Percentiles rank a stretch among this genome's conserved stretches.
Evolutionary conservation across 2,113 vertebrate genomes (phyloP).

Genomic region (Sakesphorus luctuosus): DNA sequence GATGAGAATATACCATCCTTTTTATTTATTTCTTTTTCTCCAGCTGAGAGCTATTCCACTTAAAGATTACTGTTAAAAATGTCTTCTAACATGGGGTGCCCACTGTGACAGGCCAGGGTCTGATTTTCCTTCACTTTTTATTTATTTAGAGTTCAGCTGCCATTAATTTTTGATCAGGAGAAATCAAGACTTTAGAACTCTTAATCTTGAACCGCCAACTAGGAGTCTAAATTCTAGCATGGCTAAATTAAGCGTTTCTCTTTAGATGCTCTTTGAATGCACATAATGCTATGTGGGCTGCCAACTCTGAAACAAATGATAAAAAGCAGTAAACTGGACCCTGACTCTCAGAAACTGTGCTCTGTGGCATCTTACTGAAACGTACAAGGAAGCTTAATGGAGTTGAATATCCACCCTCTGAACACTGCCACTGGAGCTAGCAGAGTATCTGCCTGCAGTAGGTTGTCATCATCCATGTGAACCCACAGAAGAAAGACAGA

Average conservation of each 20-base stretch:
- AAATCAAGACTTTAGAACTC: not conserved
- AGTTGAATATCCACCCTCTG: not conserved
- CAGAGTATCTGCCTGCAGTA: not conserved
- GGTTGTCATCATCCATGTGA: not conserved
- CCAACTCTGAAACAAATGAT: not conserved
- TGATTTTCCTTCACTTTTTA: not conserved
- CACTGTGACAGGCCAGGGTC: not conserved
- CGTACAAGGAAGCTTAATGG: not conserved
- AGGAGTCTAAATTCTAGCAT: not conserved
- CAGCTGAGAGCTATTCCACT: not conserved
- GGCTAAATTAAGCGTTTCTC: not conserved
- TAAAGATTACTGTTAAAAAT: not conserved
- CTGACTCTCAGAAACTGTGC: not conserved
- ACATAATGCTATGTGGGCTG: accelerated
- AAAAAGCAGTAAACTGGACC: not conserved
- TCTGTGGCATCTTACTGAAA: not conserved
- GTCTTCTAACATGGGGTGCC: not conserved
- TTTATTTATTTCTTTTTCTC: not conserved
- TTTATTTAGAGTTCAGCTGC: not conserved
- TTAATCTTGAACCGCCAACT: not conserved
- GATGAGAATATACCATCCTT: not conserved
- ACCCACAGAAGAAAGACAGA: not conserved
- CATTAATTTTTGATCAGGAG: not conserved
- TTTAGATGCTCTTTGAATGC: not conserved
- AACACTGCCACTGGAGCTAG: not conserved